Evolutionary conservation across 1,140 invertebrate genomes (phyloP).

Genomic region (Rhopalosiphum padi): DNA sequence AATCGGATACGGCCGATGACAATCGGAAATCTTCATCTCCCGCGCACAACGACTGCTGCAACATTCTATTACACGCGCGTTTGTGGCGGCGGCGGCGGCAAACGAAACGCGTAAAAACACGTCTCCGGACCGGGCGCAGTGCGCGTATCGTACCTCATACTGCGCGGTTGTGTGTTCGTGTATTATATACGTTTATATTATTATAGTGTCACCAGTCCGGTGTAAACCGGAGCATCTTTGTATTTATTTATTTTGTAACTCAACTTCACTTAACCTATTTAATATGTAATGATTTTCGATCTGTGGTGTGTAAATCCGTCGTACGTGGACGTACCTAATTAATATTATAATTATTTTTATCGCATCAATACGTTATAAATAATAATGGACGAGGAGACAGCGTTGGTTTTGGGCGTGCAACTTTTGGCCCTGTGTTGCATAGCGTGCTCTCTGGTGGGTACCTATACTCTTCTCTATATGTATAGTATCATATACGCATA

Average conservation of each 20-base stretch:
- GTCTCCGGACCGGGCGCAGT: neutral
- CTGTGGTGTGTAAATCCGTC: neutral
- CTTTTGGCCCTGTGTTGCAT: slow-evolving; percentile 79
- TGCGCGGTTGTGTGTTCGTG: neutral
- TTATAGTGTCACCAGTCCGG: neutral
- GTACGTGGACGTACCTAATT: neutral
- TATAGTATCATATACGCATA: too few species aligned
- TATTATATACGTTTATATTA: neutral
- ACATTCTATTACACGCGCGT: neutral
- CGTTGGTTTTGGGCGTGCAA: slow-evolving; percentile 77
- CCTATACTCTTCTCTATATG: neutral
- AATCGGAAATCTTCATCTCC: slow-evolving; percentile 44
- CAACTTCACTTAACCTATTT: neutral
- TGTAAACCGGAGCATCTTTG: neutral
- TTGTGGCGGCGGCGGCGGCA: neutral
- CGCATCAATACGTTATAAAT: neutral
- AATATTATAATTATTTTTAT: neutral
- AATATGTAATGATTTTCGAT: neutral
- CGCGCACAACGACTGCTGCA: neutral
- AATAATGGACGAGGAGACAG: slow-evolving; percentile 76
- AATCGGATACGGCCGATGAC: slow-evolving; percentile 44
- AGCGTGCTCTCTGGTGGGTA: slow-evolving; percentile 76
- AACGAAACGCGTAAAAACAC: neutral
- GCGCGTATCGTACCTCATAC: neutral
- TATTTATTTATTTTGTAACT: neutral